Conservation (phyloP, 2,888 invertebrate species). For the Villa cingulata region DNA sequence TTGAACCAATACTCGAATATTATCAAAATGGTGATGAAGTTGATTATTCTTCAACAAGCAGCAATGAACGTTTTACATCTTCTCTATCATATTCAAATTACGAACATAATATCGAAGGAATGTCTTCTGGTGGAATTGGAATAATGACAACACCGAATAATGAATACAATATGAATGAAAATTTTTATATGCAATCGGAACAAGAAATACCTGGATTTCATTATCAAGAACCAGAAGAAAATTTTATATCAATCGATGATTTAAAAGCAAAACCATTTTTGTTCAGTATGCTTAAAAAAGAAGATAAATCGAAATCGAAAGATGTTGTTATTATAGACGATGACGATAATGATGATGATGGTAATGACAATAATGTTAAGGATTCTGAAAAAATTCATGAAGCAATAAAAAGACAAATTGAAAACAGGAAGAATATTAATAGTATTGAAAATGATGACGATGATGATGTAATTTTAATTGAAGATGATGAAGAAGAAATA, state of each 20-base stretch:
- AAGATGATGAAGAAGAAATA: constrained; percentile 12
- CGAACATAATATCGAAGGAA: neutral
- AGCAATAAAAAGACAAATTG: neutral
- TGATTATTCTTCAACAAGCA: neutral
- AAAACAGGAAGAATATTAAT: neutral
- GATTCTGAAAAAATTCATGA: neutral
- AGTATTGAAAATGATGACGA: neutral
- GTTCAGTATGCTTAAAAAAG: constrained; percentile 21
- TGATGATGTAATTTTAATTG: constrained; percentile 2
- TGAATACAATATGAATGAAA: neutral
- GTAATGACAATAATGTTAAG: neutral
- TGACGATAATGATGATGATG: neutral
- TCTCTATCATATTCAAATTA: neutral
- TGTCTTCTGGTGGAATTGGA: neutral
- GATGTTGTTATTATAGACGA: neutral
- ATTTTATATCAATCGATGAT: constrained; percentile 33
- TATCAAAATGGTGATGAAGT: neutral
- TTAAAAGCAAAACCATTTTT: constrained; percentile 28
- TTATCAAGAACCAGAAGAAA: constrained; percentile 30
- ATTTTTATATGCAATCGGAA: neutral
- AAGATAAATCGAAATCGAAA: neutral
- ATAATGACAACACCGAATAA: neutral
- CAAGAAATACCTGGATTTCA: constrained; percentile 7
- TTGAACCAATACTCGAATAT: neutral
- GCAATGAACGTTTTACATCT: neutral